Evolutionary conservation across 2,797 vertebrate species (phyloP).

Genomic region (Enteromius anoplus): DNA sequence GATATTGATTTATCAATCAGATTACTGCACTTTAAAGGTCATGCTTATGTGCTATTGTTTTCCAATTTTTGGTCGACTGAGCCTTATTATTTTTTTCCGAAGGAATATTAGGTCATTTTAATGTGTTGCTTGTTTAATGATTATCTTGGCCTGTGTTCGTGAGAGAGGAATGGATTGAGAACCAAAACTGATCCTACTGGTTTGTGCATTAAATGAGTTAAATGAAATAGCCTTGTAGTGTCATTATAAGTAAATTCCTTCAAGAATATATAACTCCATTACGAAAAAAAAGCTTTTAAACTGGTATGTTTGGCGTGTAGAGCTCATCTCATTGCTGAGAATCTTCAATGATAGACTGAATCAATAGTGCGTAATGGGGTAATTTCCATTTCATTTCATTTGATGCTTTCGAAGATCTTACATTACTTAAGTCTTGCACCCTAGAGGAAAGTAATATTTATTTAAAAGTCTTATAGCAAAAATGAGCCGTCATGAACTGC

Average conservation of each 20-base stretch:
- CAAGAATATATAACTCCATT: conserved; percentile 12
- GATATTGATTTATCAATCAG: conserved; percentile 4
- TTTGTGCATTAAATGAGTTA: not conserved
- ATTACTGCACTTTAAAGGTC: not conserved
- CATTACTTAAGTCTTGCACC: conserved; percentile 74
- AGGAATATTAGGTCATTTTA: not conserved
- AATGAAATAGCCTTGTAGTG: not conserved
- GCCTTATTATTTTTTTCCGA: not conserved
- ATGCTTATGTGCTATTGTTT: not conserved
- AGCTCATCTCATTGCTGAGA: conserved; percentile 18
- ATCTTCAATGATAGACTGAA: conserved; percentile 60
- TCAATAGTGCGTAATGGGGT: conserved; percentile 75
- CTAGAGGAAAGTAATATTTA: conserved; percentile 73
- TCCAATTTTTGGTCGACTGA: not conserved
- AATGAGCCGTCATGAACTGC: not conserved
- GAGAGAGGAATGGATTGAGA: not conserved
- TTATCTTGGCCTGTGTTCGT: not conserved
- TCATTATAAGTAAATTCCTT: conserved; percentile 27
- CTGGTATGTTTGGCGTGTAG: conserved; percentile 8
- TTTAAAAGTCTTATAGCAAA: conserved; percentile 72
- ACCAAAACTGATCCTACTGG: not conserved
- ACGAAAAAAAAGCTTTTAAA: conserved; percentile 2
- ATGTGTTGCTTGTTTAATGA: conserved; percentile 13
- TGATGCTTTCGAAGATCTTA: conserved; percentile 66
- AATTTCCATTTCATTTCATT: conserved; percentile 74